Evolutionary conservation across 2,888 invertebrate genomes (phyloP).

Genomic region (Mythimna impura): DNA sequence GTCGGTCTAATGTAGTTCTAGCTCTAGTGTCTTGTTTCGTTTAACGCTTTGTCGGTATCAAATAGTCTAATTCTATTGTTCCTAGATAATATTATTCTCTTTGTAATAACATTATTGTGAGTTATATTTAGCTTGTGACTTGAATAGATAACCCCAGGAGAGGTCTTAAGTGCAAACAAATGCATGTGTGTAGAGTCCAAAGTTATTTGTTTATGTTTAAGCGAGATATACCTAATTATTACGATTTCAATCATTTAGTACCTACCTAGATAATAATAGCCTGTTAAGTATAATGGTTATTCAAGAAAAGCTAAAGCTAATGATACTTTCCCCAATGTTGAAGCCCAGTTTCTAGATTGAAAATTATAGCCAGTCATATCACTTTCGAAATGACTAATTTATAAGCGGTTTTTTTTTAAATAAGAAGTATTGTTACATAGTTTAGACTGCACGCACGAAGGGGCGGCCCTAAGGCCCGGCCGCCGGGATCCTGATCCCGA

Average conservation of each 20-base stretch:
- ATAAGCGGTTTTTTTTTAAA: no score
- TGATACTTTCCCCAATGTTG: no score
- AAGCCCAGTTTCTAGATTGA: no score
- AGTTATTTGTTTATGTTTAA: constrained; percentile 11
- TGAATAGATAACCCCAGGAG: constrained; percentile 41
- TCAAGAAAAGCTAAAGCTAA: no score
- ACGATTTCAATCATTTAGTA: no score
- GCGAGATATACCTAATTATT: neutral
- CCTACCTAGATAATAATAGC: neutral
- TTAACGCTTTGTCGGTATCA: constrained; percentile 17
- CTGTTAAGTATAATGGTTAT: neutral
- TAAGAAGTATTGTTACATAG: no score
- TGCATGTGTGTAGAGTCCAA: constrained; percentile 20
- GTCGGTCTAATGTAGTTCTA: no score
- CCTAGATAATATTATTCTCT: constrained; percentile 12
- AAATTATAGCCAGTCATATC: no score
- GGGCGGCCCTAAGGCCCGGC: no score
- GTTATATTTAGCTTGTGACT: constrained; percentile 30
- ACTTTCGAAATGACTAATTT: no score
- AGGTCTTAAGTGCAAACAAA: constrained; percentile 29
- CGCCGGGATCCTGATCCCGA: no score
- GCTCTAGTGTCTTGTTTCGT: neutral
- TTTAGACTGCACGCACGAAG: no score
- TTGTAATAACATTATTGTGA: constrained; percentile 26
- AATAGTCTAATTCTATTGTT: constrained; percentile 23